A percentile compares a stretch with the other conserved stretches of the same genome.
Conservation (phyloP, 2,113 vertebrate genomes). For the Acinonyx jubatus region DNA sequence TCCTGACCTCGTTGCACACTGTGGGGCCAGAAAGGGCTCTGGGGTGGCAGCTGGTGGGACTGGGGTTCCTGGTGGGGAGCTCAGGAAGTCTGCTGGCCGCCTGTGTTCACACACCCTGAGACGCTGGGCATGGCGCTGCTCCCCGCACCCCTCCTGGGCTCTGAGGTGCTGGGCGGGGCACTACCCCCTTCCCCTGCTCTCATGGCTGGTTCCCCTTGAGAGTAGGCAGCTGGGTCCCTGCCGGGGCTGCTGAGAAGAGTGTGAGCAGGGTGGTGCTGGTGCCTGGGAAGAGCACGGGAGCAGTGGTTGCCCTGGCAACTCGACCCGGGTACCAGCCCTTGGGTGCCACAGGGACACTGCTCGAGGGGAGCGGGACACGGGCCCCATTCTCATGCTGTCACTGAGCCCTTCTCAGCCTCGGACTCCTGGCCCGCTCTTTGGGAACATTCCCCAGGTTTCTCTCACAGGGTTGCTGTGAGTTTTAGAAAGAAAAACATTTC, state of each 20-base stretch:
- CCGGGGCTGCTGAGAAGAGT: neutral
- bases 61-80: neutral
- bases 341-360: neutral
- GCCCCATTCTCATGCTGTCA: neutral
- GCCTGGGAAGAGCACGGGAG: neutral
- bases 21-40: neutral
- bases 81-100: neutral
- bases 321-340: neutral
- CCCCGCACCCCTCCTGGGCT: neutral
- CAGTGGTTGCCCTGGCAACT: neutral
- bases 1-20: fast-evolving
- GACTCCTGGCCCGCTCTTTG: too few relatives aligned
- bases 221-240: fast-evolving
- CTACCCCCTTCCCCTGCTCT: fast-evolving
- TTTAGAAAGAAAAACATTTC: neutral
- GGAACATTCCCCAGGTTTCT: too few relatives aligned
- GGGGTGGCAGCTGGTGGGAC: fast-evolving
- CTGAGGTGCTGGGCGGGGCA: fast-evolving
- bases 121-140: too few relatives aligned
- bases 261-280: neutral
- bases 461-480: neutral
- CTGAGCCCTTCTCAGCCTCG: fast-evolving
- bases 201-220: neutral
- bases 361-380: fast-evolving
- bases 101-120: fast-evolving